Conservation (phyloP, 2,888 invertebrate species). For the Harpagoxenus sublaevis region DNA sequence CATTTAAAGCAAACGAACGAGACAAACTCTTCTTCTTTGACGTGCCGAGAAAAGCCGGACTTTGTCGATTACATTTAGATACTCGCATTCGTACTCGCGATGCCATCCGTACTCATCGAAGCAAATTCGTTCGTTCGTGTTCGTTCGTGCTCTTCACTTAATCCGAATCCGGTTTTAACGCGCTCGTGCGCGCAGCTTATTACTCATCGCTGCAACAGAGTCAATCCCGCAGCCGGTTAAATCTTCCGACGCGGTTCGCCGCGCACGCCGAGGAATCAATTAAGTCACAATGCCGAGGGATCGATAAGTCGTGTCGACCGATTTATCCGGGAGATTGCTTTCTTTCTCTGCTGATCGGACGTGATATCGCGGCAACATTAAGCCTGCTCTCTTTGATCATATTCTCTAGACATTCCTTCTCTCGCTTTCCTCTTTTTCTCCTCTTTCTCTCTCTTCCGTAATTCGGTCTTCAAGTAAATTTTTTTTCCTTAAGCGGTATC, state of each 20-base stretch:
- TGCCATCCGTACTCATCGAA: not conserved
- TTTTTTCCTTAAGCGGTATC: too few species aligned
- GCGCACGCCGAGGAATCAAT: constrained; percentile 35
- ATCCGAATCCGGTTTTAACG: not conserved
- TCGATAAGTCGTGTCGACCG: constrained; percentile 20
- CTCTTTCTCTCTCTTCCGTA: not conserved
- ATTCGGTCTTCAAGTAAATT: not conserved
- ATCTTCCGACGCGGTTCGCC: constrained; percentile 24
- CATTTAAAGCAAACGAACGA: not conserved
- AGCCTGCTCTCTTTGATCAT: not conserved
- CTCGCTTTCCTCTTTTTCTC: not conserved
- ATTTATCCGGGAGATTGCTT: constrained; percentile 26
- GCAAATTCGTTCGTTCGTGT: not conserved
- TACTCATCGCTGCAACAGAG: constrained; percentile 36
- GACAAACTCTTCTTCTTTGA: not conserved
- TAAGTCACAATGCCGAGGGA: constrained; percentile 26
- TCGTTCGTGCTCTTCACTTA: not conserved
- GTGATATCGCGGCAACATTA: not conserved
- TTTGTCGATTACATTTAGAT: not conserved
- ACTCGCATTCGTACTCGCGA: not conserved
- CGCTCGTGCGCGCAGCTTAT: constrained; percentile 18
- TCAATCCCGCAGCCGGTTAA: constrained; percentile 39
- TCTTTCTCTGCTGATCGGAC: not conserved
- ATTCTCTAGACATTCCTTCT: not conserved
- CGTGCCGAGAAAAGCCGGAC: not conserved